A percentile compares a stretch with the other conserved stretches of the same genome.
These are phyloP conservation scores for Agrotis segetum DNA, from an alignment of 2,888 invertebrate genomes.

Conservation along the genomic window DNA sequence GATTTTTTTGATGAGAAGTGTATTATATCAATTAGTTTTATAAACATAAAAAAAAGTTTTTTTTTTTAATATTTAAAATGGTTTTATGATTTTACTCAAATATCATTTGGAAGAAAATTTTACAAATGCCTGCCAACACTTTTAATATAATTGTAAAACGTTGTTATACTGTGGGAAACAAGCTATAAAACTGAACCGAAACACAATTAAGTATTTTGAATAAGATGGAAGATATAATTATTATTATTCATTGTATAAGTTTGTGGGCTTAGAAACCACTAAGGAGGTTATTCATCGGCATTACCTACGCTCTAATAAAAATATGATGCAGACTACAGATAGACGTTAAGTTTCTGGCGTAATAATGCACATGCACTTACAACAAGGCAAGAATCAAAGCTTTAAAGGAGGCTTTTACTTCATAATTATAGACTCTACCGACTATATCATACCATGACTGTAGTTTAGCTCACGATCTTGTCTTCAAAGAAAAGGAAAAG, in stretches of 20 bases:
- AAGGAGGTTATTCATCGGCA: not conserved
- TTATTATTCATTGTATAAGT: not conserved
- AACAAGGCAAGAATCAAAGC: constrained; percentile 16
- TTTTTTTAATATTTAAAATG: too few relatives aligned
- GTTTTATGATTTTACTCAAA: too few relatives aligned
- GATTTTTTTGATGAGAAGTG: too few relatives aligned
- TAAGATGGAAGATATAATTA: not conserved
- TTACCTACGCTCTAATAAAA: not conserved
- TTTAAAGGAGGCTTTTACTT: too few relatives aligned
- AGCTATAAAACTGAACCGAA: not conserved
- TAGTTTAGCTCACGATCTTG: constrained; percentile 8
- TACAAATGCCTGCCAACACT: not conserved
- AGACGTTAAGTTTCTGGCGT: not conserved
- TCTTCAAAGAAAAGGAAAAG: constrained; percentile 12
- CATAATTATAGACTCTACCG: not conserved
- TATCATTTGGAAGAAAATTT: too few relatives aligned
- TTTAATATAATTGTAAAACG: not conserved
- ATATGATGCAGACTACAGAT: not conserved
- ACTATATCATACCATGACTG: constrained; percentile 22
- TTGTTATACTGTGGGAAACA: not conserved
- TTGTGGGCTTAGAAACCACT: not conserved
- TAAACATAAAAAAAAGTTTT: too few relatives aligned
- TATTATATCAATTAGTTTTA: too few relatives aligned
- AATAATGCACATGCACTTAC: constrained; percentile 5
- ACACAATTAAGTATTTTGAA: not conserved